These are phyloP conservation scores for Tetrapedia diversipes DNA, from an alignment of 2,888 invertebrate genomes.

Conservation along the genomic window DNA sequence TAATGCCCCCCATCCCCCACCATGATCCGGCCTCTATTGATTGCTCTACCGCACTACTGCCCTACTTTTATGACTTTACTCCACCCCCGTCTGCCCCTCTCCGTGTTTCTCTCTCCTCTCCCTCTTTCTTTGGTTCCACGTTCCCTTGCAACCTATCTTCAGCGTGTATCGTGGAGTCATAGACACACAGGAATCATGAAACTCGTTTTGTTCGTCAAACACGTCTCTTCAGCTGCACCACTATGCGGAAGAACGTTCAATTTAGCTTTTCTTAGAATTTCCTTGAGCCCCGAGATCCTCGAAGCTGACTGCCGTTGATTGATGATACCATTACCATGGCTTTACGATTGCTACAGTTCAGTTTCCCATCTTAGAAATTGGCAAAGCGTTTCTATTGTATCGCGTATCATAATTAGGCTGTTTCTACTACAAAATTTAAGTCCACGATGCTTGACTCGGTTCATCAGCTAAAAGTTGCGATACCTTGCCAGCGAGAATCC, in stretches of 20 bases:
- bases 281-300: background rate
- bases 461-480: background rate
- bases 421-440: no score
- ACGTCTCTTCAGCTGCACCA: slow-evolving; percentile 24
- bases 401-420: no score
- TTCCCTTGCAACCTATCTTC: slow-evolving; percentile 10
- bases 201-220: slow-evolving; percentile 32
- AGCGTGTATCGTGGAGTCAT: slow-evolving; percentile 49
- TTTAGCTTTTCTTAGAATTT: slow-evolving; percentile 28
- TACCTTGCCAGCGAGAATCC: background rate
- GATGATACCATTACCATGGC: background rate
- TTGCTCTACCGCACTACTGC: slow-evolving; percentile 81
- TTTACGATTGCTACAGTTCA: background rate
- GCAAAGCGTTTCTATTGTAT: no score
- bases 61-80: slow-evolving; percentile 80
- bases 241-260: slow-evolving; percentile 8
- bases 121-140: slow-evolving; percentile 11
- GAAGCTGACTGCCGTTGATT: background rate
- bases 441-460: no score
- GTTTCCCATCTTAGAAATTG: no score
- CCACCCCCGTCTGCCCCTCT: slow-evolving; percentile 50
- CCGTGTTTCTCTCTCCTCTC: slow-evolving; percentile 4
- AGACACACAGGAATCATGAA: slow-evolving; percentile 56
- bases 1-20: slow-evolving; percentile 61
- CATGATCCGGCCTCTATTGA: slow-evolving; percentile 80